These are phyloP conservation scores for Pseudochaenichthys georgianus DNA, from an alignment of 2,797 vertebrate genomes.

Conservation along the genomic window DNA sequence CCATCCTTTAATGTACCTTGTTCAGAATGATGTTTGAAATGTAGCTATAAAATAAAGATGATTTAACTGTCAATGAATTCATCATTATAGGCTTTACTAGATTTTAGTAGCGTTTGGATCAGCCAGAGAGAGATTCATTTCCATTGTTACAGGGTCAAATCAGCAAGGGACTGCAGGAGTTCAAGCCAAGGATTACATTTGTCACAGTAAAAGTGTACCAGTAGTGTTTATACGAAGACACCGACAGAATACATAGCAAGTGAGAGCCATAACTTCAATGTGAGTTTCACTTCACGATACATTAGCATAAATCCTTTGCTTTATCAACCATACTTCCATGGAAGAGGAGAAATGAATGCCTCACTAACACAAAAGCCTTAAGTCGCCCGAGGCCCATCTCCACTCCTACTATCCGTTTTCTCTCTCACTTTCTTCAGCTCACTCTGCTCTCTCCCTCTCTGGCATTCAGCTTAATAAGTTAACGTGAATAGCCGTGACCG, in stretches of 20 bases:
- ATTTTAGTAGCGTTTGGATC: conserved; percentile 51
- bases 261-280: conserved; percentile 38
- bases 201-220: conserved; percentile 66
- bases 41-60: conserved; percentile 18
- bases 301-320: conserved; percentile 44
- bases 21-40: not conserved
- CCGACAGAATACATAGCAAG: conserved; percentile 47
- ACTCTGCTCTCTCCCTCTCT: conserved; percentile 40
- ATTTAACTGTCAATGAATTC: conserved; percentile 33
- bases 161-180: conserved; percentile 64
- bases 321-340: conserved; percentile 60
- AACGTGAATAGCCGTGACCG: conserved; percentile 75
- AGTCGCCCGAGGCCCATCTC: conserved; percentile 44
- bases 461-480: conserved; percentile 71
- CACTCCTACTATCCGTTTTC: conserved; percentile 32
- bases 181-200: conserved; percentile 74
- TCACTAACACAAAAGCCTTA: conserved; percentile 58
- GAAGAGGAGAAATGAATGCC: conserved; percentile 50
- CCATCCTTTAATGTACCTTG: not conserved
- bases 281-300: conserved; percentile 55
- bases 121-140: conserved; percentile 57
- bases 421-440: conserved; percentile 32
- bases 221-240: conserved; percentile 66
- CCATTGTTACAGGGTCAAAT: conserved; percentile 64
- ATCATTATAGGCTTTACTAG: conserved; percentile 37